phyloP scores from a whole-genome alignment of 2,797 vertebrate species.

The Toxotes lorentzi region DNA sequence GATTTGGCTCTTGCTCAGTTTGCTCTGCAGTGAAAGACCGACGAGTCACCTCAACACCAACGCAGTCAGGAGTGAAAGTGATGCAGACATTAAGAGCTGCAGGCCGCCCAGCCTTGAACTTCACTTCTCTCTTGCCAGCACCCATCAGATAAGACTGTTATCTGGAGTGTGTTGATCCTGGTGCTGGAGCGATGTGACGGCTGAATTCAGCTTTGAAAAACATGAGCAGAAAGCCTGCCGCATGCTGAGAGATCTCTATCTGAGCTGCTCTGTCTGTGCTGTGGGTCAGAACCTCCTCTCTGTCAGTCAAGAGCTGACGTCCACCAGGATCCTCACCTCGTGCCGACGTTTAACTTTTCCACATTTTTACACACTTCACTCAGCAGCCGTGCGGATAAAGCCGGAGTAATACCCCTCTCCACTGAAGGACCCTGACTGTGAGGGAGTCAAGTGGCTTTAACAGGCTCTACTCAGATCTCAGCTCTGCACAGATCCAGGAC shows the following conservation, averaged over 20 bases:
- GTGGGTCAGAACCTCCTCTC: neutral
- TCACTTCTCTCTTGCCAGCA: constrained; percentile 12
- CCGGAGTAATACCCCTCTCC: neutral
- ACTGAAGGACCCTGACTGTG: constrained; percentile 30
- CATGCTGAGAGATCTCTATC: neutral
- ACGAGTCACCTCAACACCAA: constrained; percentile 21
- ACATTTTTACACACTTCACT: neutral
- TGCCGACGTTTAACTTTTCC: neutral
- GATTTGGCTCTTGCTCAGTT: neutral
- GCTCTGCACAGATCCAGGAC: neutral
- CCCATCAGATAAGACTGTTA: constrained; percentile 52
- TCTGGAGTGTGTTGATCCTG: constrained; percentile 36
- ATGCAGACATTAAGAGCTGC: neutral
- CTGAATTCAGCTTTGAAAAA: constrained; percentile 3
- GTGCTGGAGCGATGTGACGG: constrained; percentile 8
- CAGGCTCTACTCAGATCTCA: neutral
- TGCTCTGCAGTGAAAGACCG: neutral
- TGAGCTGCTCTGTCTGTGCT: neutral
- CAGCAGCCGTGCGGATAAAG: neutral
- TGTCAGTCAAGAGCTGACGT: neutral
- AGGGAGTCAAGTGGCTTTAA: constrained; percentile 8
- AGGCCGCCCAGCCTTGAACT: constrained; percentile 10
- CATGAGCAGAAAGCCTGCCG: neutral
- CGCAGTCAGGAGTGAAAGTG: constrained; percentile 12
- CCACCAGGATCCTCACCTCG: neutral